These are phyloP conservation scores for Erebia ligea DNA, from an alignment of 2,888 invertebrate genomes.

Conservation along the genomic window DNA sequence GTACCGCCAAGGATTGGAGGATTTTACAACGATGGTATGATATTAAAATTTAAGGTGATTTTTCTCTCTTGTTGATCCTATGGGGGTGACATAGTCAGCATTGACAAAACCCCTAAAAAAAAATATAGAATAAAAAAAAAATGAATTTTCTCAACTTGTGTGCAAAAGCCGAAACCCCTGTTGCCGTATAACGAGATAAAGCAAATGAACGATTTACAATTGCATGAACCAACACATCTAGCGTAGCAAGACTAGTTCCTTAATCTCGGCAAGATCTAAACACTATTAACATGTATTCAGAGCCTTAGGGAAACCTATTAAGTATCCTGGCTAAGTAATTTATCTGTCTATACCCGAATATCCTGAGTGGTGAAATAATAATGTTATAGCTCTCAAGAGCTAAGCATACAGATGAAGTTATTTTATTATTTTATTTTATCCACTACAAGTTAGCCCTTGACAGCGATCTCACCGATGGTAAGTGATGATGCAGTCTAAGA, in stretches of 20 bases:
- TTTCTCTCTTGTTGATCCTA: too few species aligned
- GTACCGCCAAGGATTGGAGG: too few species aligned
- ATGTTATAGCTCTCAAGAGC: neutral
- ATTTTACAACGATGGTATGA: neutral
- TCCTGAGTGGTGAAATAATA: neutral
- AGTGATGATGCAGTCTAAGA: too few species aligned
- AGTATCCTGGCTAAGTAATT: slow-evolving; percentile 47
- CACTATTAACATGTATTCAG: slow-evolving; percentile 30
- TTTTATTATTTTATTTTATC: too few species aligned
- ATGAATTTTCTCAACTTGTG: neutral
- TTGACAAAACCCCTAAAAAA: too few species aligned
- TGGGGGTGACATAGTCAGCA: too few species aligned
- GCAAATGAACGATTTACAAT: slow-evolving; percentile 21
- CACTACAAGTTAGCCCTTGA: too few species aligned
- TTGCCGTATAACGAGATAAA: slow-evolving; percentile 10
- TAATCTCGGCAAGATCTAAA: slow-evolving; percentile 27
- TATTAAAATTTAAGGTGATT: neutral
- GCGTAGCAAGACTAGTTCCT: slow-evolving; percentile 14
- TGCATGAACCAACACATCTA: slow-evolving; percentile 6
- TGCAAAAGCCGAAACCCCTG: neutral
- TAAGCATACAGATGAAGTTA: too few species aligned
- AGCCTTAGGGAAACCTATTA: slow-evolving; percentile 43
- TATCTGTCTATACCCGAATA: slow-evolving; percentile 59
- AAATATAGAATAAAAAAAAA: too few species aligned
- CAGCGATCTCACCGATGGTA: too few species aligned